A percentile compares a stretch with the other conserved stretches of the same genome.
phyloP scores from a whole-genome alignment of 2,797 vertebrate species.

The Xiphophorus birchmanni region DNA sequence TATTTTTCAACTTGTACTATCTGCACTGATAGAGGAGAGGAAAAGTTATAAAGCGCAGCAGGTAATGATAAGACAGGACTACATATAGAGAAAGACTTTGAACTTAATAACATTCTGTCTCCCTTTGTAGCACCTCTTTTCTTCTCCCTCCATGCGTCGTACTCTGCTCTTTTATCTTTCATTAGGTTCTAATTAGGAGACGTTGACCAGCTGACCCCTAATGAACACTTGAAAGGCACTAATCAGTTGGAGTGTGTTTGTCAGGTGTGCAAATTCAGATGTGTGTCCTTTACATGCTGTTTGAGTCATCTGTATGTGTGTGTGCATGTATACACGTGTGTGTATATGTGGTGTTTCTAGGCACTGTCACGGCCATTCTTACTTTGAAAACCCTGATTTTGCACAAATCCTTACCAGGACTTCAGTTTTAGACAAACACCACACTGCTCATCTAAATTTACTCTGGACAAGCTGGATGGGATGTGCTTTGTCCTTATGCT shows the following conservation, averaged over 20 bases:
- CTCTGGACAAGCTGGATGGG: neutral
- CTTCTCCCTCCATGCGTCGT: constrained; percentile 9
- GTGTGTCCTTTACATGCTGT: constrained; percentile 21
- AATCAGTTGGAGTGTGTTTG: constrained; percentile 59
- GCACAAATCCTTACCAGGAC: constrained; percentile 14
- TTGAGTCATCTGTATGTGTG: neutral
- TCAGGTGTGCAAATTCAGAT: constrained; percentile 30
- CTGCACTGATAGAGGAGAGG: constrained; percentile 5
- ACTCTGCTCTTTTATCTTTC: constrained; percentile 54
- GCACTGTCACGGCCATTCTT: neutral
- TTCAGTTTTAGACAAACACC: constrained; percentile 8
- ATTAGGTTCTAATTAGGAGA: constrained; percentile 62
- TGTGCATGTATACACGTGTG: neutral
- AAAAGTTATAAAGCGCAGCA: constrained; percentile 15
- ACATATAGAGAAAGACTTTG: constrained; percentile 12
- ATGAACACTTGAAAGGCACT: constrained; percentile 55
- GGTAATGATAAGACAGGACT: constrained; percentile 24
- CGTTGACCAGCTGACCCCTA: constrained; percentile 57
- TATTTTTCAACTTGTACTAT: constrained; percentile 9
- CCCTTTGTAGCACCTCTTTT: constrained; percentile 16
- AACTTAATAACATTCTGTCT: constrained; percentile 18
- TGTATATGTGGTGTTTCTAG: constrained; percentile 6
- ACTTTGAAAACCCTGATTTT: constrained; percentile 24
- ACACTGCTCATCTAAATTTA: neutral
- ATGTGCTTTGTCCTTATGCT: neutral